Evolutionary conservation across 2,888 invertebrate genomes (phyloP).

Genomic region (Caenorhabditis becei): DNA sequence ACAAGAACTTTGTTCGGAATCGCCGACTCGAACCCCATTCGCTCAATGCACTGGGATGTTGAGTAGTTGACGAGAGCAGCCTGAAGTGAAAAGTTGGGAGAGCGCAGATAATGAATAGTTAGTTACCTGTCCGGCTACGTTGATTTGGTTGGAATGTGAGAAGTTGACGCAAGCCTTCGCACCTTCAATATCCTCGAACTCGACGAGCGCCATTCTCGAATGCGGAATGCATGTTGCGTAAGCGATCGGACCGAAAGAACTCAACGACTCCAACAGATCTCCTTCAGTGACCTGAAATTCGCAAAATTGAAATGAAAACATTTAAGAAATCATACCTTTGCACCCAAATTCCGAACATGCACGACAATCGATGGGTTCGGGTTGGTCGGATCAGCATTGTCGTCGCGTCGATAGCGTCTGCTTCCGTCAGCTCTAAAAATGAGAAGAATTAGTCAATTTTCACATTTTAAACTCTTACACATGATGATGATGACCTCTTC

Average conservation of each 20-base stretch:
- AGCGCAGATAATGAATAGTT: neutral
- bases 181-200: slow-evolving; percentile 78
- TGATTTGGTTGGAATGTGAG: slow-evolving; percentile 80
- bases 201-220: slow-evolving; percentile 79
- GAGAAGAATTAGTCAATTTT: neutral
- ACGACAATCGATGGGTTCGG: slow-evolving; percentile 83
- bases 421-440: neutral
- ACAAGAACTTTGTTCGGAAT: slow-evolving; percentile 96
- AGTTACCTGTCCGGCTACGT: slow-evolving; percentile 81
- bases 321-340: slow-evolving; percentile 66
- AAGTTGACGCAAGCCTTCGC: slow-evolving; percentile 78
- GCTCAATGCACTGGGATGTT: slow-evolving; percentile 69
- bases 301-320: neutral
- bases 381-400: slow-evolving; percentile 82
- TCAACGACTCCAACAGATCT: slow-evolving; percentile 83
- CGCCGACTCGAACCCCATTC: slow-evolving; percentile 83
- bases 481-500: slow-evolving; percentile 23
- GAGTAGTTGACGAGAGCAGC: slow-evolving; percentile 83
- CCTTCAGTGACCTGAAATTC: slow-evolving; percentile 82
- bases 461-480: slow-evolving; percentile 6
- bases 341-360: slow-evolving; percentile 83
- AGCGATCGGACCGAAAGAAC: slow-evolving; percentile 83
- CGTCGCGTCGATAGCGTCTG: slow-evolving; percentile 73
- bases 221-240: slow-evolving; percentile 79
- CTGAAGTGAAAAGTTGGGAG: slow-evolving; percentile 19